phyloP scores from a whole-genome alignment of 2,113 vertebrate species.

The Prochilodus magdalenae region DNA sequence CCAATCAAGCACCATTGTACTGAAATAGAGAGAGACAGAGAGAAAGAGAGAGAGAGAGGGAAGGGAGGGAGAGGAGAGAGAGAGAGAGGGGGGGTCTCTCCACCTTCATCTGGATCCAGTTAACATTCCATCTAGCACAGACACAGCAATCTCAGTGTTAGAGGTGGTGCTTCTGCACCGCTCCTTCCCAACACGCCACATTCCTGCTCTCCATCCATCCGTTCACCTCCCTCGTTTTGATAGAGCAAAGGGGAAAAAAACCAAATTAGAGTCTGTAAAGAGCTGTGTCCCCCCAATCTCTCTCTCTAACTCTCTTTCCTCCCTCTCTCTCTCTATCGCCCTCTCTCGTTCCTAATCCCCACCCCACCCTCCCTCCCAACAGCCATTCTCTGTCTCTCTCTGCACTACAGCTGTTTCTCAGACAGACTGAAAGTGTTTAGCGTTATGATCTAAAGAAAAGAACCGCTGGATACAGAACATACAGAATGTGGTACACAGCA shows the following conservation, averaged over 20 bases:
- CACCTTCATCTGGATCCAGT: conserved; percentile 73
- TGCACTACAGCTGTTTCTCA: conserved; percentile 6
- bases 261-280: conserved; percentile 8
- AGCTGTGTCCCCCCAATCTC: background rate
- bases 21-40: no score
- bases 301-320: no score
- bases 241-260: conserved; percentile 32
- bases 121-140: conserved; percentile 70
- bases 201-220: conserved; percentile 49
- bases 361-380: no score
- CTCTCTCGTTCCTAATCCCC: no score
- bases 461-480: background rate
- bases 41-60: background rate
- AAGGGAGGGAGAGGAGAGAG: background rate
- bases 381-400: background rate
- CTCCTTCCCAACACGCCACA: conserved; percentile 43
- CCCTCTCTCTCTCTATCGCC: no score
- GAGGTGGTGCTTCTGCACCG: conserved; percentile 28
- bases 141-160: conserved; percentile 19
- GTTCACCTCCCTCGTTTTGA: conserved; percentile 19
- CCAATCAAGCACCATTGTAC: no score
- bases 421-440: background rate
- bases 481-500: no score
- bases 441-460: background rate
- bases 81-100: conserved; percentile 24